Evolutionary conservation across 2,113 vertebrate species (phyloP).

Genomic region (Euleptes europaea): DNA sequence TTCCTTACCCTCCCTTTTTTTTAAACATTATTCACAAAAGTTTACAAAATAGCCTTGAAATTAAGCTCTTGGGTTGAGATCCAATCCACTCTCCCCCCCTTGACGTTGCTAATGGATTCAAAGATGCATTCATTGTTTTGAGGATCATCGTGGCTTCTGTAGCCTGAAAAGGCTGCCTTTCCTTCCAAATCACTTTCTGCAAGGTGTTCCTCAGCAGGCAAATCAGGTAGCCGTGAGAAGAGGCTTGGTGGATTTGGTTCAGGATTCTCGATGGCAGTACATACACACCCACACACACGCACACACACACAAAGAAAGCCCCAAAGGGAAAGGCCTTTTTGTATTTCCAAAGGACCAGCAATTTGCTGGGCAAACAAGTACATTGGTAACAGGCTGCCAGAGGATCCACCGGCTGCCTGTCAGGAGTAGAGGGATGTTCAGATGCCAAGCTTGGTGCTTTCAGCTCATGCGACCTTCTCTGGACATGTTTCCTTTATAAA

Average conservation of each 20-base stretch:
- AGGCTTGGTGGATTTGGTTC: not conserved
- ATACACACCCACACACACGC: too few species aligned
- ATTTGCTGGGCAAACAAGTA: not conserved
- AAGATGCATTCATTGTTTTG: not conserved
- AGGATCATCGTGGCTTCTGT: not conserved
- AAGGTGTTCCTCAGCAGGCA: accelerated
- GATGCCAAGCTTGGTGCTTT: not conserved
- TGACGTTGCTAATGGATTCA: not conserved
- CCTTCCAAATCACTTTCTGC: not conserved
- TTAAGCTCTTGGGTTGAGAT: not conserved
- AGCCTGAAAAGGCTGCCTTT: not conserved
- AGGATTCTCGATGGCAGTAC: not conserved
- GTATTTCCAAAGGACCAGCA: constrained; percentile 16
- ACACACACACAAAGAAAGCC: not conserved
- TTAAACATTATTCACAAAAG: constrained; percentile 16
- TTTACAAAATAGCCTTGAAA: constrained; percentile 46
- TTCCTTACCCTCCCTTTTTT: not conserved
- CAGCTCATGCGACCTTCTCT: not conserved
- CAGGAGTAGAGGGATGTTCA: constrained; percentile 46
- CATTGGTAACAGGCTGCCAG: not conserved
- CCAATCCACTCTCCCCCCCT: not conserved
- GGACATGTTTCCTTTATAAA: not conserved
- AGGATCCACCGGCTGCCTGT: constrained; percentile 9
- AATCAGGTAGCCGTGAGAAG: not conserved
- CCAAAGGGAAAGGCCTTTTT: constrained; percentile 35